phyloP scores from a whole-genome alignment of 2,797 vertebrate genomes.

The Malurus leucopterus region DNA sequence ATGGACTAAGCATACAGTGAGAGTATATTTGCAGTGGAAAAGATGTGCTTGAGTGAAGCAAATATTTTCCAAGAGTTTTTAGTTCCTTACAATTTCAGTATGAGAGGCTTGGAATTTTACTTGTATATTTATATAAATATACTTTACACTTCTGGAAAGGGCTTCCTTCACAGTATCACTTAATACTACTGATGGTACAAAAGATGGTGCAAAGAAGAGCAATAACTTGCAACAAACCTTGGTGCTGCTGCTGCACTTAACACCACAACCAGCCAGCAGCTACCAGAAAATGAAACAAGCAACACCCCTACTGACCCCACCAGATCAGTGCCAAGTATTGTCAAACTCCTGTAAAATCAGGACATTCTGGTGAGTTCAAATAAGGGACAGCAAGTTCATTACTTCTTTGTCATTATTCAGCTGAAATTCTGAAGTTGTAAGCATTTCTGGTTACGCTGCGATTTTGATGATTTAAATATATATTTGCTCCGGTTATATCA shows the following conservation, averaged over 20 bases:
- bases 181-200: not conserved
- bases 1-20: not conserved
- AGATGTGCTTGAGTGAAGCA: not conserved
- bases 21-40: not conserved
- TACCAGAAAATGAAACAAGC: not conserved
- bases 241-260: not conserved
- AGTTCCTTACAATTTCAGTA: not conserved
- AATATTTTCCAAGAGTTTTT: not conserved
- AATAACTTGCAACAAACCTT: not conserved
- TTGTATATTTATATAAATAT: not conserved
- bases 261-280: not conserved
- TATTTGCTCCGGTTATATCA: not conserved
- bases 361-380: not conserved
- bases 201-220: not conserved
- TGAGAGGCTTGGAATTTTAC: not conserved
- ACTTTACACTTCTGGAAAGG: not conserved
- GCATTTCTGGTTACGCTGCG: not conserved
- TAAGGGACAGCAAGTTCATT: not conserved
- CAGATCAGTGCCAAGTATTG: not conserved
- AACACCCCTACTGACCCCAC: not conserved
- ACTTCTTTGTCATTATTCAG: not conserved
- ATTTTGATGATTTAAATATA: not conserved
- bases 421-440: not conserved
- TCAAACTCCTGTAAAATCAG: not conserved
- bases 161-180: not conserved